A percentile compares a stretch with the other conserved stretches of the same genome.
Conservation (phyloP, 2,888 invertebrate species). For the Oxyteleia sp. region DNA sequence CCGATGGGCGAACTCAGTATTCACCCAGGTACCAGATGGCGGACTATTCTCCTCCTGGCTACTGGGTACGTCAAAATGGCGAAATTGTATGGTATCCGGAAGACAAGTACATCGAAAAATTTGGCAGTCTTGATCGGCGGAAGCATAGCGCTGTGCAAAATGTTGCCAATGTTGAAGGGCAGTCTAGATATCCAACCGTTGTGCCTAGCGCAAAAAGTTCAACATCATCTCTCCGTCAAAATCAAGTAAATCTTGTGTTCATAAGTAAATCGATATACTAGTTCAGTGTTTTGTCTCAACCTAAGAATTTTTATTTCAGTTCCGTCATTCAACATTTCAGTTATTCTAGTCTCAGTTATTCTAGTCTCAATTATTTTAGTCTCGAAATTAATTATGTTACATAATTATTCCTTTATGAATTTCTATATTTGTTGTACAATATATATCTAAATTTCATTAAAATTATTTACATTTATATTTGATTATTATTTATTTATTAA, state of each 20-base stretch:
- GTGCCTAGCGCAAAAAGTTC: conserved; percentile 72
- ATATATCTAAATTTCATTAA: conserved; percentile 3
- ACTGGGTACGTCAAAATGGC: conserved; percentile 84
- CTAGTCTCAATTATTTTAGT: not conserved
- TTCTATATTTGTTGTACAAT: not conserved
- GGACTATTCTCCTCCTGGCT: conserved; percentile 81
- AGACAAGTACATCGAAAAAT: conserved; percentile 86
- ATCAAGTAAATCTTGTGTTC: conserved; percentile 71
- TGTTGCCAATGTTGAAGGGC: conserved; percentile 73
- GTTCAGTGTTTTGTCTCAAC: conserved; percentile 5
- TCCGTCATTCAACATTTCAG: not conserved
- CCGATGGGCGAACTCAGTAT: conserved; percentile 45
- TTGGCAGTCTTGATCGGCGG: conserved; percentile 90
- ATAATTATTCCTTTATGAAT: not conserved
- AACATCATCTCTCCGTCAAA: conserved; percentile 52
- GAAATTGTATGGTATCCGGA: conserved; percentile 85
- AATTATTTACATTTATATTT: not conserved
- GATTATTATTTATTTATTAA: conserved; percentile 5
- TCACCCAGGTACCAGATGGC: conserved; percentile 53
- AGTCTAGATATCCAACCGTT: conserved; percentile 81
- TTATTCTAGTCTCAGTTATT: too few relatives aligned
- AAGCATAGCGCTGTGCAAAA: conserved; percentile 86
- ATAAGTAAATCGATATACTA: conserved; percentile 69
- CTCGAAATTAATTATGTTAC: not conserved
- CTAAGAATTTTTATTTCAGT: not conserved